Evolutionary conservation across 2,797 vertebrate species (phyloP).

Genomic region (Megalops cyprinoides): DNA sequence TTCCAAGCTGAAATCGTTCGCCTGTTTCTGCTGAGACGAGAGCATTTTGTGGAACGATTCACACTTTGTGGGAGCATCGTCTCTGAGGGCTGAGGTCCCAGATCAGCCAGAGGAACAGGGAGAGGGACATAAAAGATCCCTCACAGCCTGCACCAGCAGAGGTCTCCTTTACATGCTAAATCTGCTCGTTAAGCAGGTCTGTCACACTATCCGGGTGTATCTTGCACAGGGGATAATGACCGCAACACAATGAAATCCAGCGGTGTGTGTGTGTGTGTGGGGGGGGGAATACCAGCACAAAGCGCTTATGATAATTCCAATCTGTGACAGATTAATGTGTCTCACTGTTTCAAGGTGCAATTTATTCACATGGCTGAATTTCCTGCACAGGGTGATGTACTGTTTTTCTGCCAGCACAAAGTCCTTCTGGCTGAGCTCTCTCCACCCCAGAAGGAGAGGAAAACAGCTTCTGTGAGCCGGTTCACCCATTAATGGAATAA

Average conservation of each 20-base stretch:
- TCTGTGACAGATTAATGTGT: constrained; percentile 70
- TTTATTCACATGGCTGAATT: constrained; percentile 38
- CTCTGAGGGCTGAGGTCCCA: not conserved
- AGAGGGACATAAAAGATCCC: constrained; percentile 31
- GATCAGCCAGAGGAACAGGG: not conserved
- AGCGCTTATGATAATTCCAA: constrained; percentile 73
- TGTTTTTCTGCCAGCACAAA: constrained; percentile 42
- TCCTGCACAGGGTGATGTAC: constrained; percentile 7
- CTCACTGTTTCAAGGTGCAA: constrained; percentile 42
- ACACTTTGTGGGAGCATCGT: not conserved
- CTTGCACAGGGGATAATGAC: constrained; percentile 70
- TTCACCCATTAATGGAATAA: constrained; percentile 44
- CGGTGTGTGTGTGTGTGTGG: constrained; percentile 58
- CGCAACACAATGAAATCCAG: constrained; percentile 76
- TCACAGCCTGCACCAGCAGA: constrained; percentile 24
- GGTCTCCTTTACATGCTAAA: constrained; percentile 69
- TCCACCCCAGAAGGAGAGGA: not conserved
- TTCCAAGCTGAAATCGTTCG: not conserved
- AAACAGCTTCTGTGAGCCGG: constrained; percentile 3
- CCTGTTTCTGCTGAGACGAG: not conserved
- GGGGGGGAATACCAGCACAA: constrained; percentile 65
- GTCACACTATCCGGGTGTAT: constrained; percentile 64
- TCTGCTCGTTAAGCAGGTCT: constrained; percentile 74
- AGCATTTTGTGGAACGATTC: no score
- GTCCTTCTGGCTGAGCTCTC: constrained; percentile 23